These are phyloP conservation scores for Dermatophagoides farinae DNA, from an alignment of 1,140 invertebrate genomes.

Conservation along the genomic window DNA sequence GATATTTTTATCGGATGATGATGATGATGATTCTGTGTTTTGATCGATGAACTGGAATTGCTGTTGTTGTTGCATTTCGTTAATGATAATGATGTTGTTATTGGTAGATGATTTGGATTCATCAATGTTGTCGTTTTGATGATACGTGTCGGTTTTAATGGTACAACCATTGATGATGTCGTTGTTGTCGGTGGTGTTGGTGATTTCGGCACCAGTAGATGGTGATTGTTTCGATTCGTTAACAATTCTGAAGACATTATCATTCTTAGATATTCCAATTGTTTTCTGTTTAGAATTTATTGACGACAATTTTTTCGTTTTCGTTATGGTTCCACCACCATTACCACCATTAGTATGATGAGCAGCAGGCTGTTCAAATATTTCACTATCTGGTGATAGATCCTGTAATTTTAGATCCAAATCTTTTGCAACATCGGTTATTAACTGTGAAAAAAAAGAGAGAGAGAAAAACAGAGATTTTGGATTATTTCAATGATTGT, in stretches of 20 bases:
- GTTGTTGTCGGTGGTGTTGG: neutral
- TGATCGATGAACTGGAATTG: too few relatives aligned
- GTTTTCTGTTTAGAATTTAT: too few relatives aligned
- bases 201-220: neutral
- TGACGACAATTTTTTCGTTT: too few relatives aligned
- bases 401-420: slow-evolving; percentile 18
- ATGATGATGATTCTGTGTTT: too few relatives aligned
- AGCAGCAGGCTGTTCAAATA: neutral
- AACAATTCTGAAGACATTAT: too few relatives aligned
- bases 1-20: too few relatives aligned
- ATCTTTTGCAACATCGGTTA: slow-evolving; percentile 18
- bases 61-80: too few relatives aligned
- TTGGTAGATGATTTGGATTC: neutral
- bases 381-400: slow-evolving; percentile 16
- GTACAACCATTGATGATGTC: neutral
- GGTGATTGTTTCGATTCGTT: neutral
- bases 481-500: too few relatives aligned
- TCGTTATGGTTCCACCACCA: too few relatives aligned
- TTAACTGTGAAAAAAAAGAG: slow-evolving; percentile 7
- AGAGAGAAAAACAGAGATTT: neutral
- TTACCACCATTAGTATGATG: too few relatives aligned
- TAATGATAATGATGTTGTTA: too few relatives aligned
- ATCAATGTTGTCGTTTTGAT: neutral
- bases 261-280: too few relatives aligned
- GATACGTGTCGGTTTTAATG: neutral